Evolutionary conservation across 1,140 invertebrate species (phyloP).

Genomic region (Trichonephila clavipes): DNA sequence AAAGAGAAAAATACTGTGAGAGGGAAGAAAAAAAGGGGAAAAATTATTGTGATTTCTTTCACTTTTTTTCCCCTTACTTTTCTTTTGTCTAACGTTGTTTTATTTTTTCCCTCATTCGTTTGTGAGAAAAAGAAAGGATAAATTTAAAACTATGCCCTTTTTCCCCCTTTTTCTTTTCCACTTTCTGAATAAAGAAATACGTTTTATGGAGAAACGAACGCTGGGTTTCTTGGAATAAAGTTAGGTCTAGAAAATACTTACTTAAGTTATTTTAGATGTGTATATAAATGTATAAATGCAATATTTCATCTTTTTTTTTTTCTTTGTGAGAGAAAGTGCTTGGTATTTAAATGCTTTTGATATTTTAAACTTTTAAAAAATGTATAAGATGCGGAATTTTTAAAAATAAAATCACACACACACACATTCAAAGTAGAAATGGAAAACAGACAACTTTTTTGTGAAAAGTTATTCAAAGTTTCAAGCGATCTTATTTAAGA

Average conservation of each 20-base stretch:
- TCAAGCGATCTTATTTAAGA: neutral
- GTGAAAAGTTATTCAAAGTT: neutral
- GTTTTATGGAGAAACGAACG: conserved; percentile 28
- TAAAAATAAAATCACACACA: neutral
- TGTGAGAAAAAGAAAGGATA: conserved; percentile 49
- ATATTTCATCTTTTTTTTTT: neutral
- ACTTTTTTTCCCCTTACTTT: neutral
- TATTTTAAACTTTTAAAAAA: neutral
- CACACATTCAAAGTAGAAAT: neutral
- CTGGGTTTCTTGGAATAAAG: neutral
- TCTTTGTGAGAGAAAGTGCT: neutral
- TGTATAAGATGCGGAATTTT: neutral
- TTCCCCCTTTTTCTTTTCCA: neutral
- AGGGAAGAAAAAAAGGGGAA: neutral
- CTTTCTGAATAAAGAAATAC: conserved; percentile 38
- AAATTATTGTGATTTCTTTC: conserved; percentile 54
- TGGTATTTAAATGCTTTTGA: neutral
- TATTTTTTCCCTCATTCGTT: conserved; percentile 65
- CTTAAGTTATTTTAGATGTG: conserved; percentile 27
- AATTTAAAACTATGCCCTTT: conserved; percentile 52
- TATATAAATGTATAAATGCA: neutral
- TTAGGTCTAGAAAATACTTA: neutral
- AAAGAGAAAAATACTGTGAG: neutral
- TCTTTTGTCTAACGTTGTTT: conserved; percentile 50
- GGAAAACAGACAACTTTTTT: too few species aligned